Conservation (phyloP, 2,888 invertebrate genomes). For the Tenthredo notha region DNA sequence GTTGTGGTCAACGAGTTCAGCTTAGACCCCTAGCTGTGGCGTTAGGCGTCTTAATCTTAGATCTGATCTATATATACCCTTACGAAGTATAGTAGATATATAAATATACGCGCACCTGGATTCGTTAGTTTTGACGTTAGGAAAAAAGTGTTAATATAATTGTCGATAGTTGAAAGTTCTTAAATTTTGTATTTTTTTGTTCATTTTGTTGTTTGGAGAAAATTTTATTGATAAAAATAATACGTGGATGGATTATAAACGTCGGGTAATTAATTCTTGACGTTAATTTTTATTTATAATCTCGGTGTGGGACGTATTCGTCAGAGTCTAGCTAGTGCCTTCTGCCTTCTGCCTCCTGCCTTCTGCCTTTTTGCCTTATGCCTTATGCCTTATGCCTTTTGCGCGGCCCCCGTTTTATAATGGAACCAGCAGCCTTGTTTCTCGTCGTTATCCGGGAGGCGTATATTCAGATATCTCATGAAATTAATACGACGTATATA, state of each 20-base stretch:
- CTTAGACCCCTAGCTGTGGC: neutral
- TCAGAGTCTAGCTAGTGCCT: neutral
- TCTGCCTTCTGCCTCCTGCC: neutral
- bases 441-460: slow-evolving; percentile 42
- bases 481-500: slow-evolving; percentile 33
- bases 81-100: neutral
- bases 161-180: too few relatives aligned
- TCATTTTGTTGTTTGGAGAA: too few relatives aligned
- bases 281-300: neutral
- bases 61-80: neutral
- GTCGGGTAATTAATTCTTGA: neutral
- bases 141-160: too few relatives aligned
- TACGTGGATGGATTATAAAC: too few relatives aligned
- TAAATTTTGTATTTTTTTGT: too few relatives aligned
- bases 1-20: neutral
- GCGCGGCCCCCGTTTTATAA: neutral
- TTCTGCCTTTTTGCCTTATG: neutral
- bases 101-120: neutral
- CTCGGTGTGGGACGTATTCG: neutral
- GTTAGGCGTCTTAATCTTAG: slow-evolving; percentile 4
- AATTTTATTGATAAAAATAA: too few relatives aligned
- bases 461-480: slow-evolving; percentile 49
- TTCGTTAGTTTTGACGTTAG: too few relatives aligned
- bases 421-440: neutral
- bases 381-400: neutral